Evolutionary conservation across 2,888 invertebrate species (phyloP), one percentile per base, ranked within the genome.

Genomic region (Heterodera filipjevi): DNA sequence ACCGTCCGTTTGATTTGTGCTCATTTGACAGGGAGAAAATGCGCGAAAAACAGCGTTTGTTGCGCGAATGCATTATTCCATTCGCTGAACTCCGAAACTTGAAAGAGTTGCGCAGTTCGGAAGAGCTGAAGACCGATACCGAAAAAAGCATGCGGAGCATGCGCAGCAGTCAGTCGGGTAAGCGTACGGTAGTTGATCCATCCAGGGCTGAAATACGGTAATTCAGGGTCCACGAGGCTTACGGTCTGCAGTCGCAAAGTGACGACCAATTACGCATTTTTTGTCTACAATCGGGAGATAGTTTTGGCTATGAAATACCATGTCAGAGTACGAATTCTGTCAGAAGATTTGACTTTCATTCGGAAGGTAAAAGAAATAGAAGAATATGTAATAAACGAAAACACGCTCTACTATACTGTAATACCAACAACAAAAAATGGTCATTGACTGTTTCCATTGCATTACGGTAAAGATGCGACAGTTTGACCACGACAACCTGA

Each of bases 401-500:
- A 49, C 16, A 14, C n/a, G n/a, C n/a, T n/a, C n/a, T n/a, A n/a
- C n/a, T n/a, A n/a, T n/a, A n/a, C n/a, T 49, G 0, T 49, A 3
- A 16, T 8, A 16, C 49, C 12, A 6, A 49, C 16, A 14, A 16
- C 12, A 2, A 8, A 49, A 49, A 49, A 49, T 49, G 46, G 14
- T 19, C 14, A 49, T 49, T 6, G 39, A 49, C 39, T 10, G 8
- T 39, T 39, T 39, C 39, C 10, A 49, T 49, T 16, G 16, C 49
- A 16, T 49, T 49, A 49, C 49, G 49, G 49, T 77, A 44, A 74
- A 86, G 82, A 59, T 87, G 73, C 77, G 86, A 12, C 83, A 86
- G 71, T 74, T 87, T 74, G 86, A 89, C 32, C 85, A 87, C 80
- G 85, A 86, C 64, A 87, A 87, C 77, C 46, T 85, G 27, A 87